phyloP scores from a whole-genome alignment of 2,797 vertebrate species.

The Scarus forsteni region DNA sequence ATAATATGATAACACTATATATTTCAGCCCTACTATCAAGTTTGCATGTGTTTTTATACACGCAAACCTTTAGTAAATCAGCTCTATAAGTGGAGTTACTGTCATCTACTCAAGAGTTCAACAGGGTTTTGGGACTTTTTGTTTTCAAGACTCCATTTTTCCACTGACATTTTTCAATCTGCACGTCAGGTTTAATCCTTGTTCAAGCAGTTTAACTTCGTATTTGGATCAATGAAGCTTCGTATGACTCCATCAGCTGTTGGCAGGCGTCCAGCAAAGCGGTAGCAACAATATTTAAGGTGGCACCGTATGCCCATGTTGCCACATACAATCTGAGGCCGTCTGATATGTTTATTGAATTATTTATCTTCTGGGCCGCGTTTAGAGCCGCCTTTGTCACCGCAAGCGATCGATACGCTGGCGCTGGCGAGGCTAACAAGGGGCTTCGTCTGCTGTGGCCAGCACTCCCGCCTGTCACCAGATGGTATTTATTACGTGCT shows the following conservation, averaged over 20 bases:
- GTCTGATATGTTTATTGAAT: conserved; percentile 77
- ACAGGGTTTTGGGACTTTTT: too few relatives aligned
- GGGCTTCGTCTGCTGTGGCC: conserved; percentile 66
- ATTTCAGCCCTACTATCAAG: too few relatives aligned
- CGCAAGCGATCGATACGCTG: conserved; percentile 70
- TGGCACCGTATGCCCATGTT: conserved; percentile 47
- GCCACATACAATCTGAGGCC: conserved; percentile 54
- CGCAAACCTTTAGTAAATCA: too few relatives aligned
- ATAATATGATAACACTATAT: too few relatives aligned
- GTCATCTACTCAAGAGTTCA: too few relatives aligned
- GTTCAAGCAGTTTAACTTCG: conserved; percentile 19
- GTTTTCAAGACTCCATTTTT: too few relatives aligned
- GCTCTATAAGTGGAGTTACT: too few relatives aligned
- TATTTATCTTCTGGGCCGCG: conserved; percentile 63
- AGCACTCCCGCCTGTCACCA: conserved; percentile 75
- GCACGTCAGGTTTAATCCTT: neutral
- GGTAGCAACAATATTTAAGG: conserved; percentile 30
- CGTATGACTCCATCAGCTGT: conserved; percentile 33
- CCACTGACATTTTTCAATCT: neutral
- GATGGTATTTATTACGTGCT: conserved; percentile 79
- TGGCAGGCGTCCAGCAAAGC: conserved; percentile 7
- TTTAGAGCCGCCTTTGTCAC: conserved; percentile 74
- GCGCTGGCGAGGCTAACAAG: conserved; percentile 78
- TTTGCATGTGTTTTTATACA: too few relatives aligned
- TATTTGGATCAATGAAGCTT: conserved; percentile 22